Conservation (phyloP, 1,140 invertebrate genomes). For the Drosophila nasuta region DNA sequence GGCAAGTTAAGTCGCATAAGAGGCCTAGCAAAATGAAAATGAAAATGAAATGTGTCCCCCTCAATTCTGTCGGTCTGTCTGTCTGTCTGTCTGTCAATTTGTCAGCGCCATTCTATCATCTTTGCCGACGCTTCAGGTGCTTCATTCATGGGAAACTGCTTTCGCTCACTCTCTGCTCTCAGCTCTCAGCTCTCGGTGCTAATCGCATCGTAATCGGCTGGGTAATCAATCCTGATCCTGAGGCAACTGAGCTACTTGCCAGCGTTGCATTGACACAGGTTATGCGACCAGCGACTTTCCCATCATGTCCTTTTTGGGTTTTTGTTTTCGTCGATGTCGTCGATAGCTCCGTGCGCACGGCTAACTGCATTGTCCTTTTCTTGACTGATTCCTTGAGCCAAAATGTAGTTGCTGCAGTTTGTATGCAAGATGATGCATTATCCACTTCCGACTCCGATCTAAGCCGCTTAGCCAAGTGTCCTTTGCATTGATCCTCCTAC, state of each 20-base stretch:
- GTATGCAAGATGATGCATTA: conserved; percentile 81
- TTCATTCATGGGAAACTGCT: conserved; percentile 73
- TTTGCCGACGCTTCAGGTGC: conserved; percentile 20
- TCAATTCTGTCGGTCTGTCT: neutral
- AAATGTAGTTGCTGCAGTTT: neutral
- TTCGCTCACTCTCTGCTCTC: conserved; percentile 7
- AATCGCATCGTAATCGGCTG: conserved; percentile 75
- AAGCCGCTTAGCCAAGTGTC: conserved; percentile 78
- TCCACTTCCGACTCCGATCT: conserved; percentile 69
- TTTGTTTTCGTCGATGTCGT: conserved; percentile 75
- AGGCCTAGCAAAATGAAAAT: conserved; percentile 10
- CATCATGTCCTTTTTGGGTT: conserved; percentile 32
- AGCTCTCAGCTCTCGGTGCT: conserved; percentile 38
- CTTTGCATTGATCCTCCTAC: conserved; percentile 50
- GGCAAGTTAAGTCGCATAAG: conserved; percentile 48
- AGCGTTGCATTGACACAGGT: conserved; percentile 71
- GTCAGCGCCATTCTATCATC: neutral
- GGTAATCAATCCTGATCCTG: conserved; percentile 71
- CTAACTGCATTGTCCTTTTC: conserved; percentile 79
- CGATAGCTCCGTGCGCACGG: conserved; percentile 80
- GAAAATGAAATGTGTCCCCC: conserved; percentile 29
- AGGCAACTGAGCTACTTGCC: conserved; percentile 39
- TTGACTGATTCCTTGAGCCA: conserved; percentile 45
- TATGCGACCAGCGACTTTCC: conserved; percentile 53
- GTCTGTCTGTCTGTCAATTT: conserved; percentile 36